These are phyloP conservation scores for Poeciliopsis turrubarensis DNA, from an alignment of 2,113 vertebrate genomes.

Conservation along the genomic window DNA sequence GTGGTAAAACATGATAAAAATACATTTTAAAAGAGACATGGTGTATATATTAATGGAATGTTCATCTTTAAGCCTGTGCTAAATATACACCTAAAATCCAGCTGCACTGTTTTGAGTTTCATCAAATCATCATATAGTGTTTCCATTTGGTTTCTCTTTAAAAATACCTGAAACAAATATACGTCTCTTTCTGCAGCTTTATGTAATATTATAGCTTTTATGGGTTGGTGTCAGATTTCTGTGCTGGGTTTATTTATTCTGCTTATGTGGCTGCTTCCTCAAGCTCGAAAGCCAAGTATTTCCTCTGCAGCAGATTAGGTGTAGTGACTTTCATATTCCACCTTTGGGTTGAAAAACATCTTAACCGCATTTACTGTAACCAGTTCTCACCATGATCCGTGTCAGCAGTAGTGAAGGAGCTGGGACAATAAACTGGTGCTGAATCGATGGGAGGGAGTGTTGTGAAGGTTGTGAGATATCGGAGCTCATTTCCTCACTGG, in stretches of 20 bases:
- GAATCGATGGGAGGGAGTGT: slow-evolving; percentile 57
- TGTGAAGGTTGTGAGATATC: slow-evolving; percentile 49
- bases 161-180: too few relatives aligned
- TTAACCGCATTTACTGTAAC: slow-evolving; percentile 16
- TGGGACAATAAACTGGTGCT: slow-evolving; percentile 45
- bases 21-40: too few relatives aligned
- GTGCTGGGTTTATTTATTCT: slow-evolving; percentile 23
- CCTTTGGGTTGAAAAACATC: slow-evolving; percentile 6
- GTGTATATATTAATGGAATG: too few relatives aligned
- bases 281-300: slow-evolving; percentile 35
- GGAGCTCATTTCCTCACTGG: slow-evolving; percentile 60
- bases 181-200: too few relatives aligned
- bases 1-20: too few relatives aligned
- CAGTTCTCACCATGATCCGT: slow-evolving; percentile 32
- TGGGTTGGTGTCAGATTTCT: background rate
- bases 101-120: too few relatives aligned
- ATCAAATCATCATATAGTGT: too few relatives aligned
- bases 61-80: too few relatives aligned
- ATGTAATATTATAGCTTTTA: background rate
- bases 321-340: slow-evolving; percentile 12
- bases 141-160: too few relatives aligned
- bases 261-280: slow-evolving; percentile 18
- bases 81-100: too few relatives aligned
- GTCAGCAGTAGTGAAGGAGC: slow-evolving; percentile 51
- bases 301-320: slow-evolving; percentile 39